phyloP scores from a whole-genome alignment of 1,140 invertebrate genomes.

The Pseudomyrmex cubaensis region DNA sequence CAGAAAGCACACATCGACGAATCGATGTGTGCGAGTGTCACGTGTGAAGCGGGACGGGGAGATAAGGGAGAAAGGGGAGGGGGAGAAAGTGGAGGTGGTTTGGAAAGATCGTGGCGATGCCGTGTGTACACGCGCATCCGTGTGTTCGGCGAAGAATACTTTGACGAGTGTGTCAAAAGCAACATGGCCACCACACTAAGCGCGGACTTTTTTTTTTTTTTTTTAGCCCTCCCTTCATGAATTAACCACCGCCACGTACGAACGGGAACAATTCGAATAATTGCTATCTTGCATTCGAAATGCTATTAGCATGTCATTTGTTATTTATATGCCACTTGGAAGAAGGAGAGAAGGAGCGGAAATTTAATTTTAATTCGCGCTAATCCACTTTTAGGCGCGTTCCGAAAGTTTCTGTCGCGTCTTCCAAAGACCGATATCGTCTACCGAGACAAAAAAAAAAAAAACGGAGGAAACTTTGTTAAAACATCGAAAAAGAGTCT shows the following conservation, averaged over 20 bases:
- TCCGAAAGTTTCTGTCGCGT: background rate
- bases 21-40: slow-evolving; percentile 58
- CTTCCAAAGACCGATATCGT: background rate
- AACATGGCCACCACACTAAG: slow-evolving; percentile 71
- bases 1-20: slow-evolving; percentile 67
- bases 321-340: background rate
- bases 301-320: background rate
- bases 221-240: slow-evolving; percentile 53
- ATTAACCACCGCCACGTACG: slow-evolving; percentile 34
- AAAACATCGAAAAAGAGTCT: slow-evolving; percentile 33
- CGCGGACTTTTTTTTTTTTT: slow-evolving; percentile 42
- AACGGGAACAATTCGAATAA: background rate
- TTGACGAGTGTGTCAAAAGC: slow-evolving; percentile 72
- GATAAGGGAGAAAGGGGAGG: background rate
- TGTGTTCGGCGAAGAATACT: slow-evolving; percentile 57
- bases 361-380: background rate
- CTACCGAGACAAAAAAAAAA: too few relatives aligned
- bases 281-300: background rate
- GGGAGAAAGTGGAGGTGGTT: slow-evolving; percentile 57
- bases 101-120: slow-evolving; percentile 63
- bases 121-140: slow-evolving; percentile 25
- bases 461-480: slow-evolving; percentile 7
- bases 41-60: slow-evolving; percentile 46
- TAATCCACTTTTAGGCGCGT: background rate
- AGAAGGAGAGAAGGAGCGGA: background rate